Evolutionary conservation across 1,140 invertebrate genomes (phyloP), one percentile per base, ranked within the genome.

Genomic region (Oryzaephilus surinamensis): DNA sequence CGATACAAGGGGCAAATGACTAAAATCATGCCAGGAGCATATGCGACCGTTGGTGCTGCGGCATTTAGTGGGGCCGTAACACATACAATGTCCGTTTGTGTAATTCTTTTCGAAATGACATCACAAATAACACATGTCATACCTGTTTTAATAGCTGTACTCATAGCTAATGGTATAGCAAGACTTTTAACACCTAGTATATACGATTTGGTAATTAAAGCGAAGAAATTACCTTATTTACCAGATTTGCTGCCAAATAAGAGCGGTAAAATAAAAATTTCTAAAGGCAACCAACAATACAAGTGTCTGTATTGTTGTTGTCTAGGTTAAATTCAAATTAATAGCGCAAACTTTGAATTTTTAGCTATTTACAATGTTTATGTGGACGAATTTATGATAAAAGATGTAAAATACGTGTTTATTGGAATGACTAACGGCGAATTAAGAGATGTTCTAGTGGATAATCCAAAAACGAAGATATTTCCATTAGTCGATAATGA

Each of bases 31-130:
- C 94, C 95, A 41, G 94, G 87, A 29, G 87, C 86, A 4, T 92
- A 91, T 61, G 85, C 88, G 0, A 81, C 81, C 24, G 82, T 87
- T 17, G 92, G 94, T 3, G 94, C 94, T 4, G 93, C 94, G 4
- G 90, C 94, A 4, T 85, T 97, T 57, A 89, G 90, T 4, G 94
- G 91, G 8, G 90, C 90, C 18, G 91, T 97, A 2, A 98, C 95
- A 0, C 89, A 97, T 60, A 96, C 94, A 0, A 92, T 98, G 23
- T 97, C 92, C 2, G 94, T 95, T 6, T 89, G 90, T 43, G 92
- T 99, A 24, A 97, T 99, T 43, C 84, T 97, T 27, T 95, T 96
- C 63, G 95, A 99, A 67, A 88, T 98, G 78, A 98, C 95, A 1
- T 50, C 46, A 2, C 61, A 70, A 60, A 93, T 98, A 47, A 92